Percentiles rank a stretch among this genome's conserved stretches.
These are phyloP conservation scores for Anagrus nilaparvatae DNA, from an alignment of 1,140 invertebrate species.

Conservation along the genomic window DNA sequence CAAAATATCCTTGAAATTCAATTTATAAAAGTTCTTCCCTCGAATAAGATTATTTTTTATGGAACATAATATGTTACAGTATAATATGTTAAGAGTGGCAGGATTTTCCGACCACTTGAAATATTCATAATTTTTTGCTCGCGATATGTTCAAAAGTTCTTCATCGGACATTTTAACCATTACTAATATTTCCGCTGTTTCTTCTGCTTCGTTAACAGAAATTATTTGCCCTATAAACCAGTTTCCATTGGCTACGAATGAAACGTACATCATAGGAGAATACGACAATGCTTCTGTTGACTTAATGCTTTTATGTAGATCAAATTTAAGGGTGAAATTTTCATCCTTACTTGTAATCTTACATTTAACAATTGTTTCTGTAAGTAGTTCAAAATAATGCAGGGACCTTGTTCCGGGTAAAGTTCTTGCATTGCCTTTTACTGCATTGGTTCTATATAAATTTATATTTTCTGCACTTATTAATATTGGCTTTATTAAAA, in stretches of 20 bases:
- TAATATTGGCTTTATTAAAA: neutral
- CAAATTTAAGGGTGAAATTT: neutral
- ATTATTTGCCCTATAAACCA: constrained; percentile 1
- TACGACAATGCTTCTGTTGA: neutral
- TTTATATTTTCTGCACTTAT: neutral
- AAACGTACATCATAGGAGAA: neutral
- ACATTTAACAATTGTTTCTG: no score
- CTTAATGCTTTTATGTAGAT: neutral
- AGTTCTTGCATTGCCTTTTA: neutral
- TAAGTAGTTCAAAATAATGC: neutral
- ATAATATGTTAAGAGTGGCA: no score
- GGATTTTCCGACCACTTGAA: no score
- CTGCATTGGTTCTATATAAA: neutral
- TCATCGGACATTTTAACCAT: no score
- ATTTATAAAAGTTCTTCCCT: no score
- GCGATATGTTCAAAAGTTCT: no score
- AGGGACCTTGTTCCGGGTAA: no score
- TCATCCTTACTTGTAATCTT: neutral
- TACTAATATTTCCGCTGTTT: neutral
- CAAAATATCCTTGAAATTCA: no score
- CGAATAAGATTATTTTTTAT: no score
- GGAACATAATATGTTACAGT: no score
- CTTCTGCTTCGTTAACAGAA: neutral
- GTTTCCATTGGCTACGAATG: no score
- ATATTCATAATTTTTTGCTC: no score